Base-by-base conservation (phyloP, 2,888 invertebrate species). In the Eueremaeus valkanovi region DNA sequence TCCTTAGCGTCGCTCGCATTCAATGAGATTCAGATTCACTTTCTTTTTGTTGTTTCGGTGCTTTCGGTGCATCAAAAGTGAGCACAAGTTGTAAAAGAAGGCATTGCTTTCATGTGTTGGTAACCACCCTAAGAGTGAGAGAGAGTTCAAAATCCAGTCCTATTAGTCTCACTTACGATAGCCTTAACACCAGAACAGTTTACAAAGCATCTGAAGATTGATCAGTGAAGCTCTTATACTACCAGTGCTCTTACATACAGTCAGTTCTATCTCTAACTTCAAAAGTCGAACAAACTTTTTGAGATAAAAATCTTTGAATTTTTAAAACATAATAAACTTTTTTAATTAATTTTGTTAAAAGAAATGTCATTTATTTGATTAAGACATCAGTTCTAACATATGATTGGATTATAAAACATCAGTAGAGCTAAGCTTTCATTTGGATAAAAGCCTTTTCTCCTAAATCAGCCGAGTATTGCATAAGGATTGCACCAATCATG, bases 11-110 rank as follows among this genome's bases (percentile, higher is more conserved):
- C 11, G 5, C 36, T 36, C 36, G 5, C 36, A n/a, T 45, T 45
- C 11, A 45, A 45, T 45, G 45, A 18, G 18, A 45, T 16, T 45
- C 16, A 45, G 45, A 45, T 45, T 45, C 45, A 31, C 61, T 31
- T 31, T 61, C 29, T 61, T n/a, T n/a, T n/a, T n/a, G 13, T 61
- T 61, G 61, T 61, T 61, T 61, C 61, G 61, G 61, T 61, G 61
- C 61, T 61, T 61, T 61, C 61, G 61, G 61, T 61, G 61, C 61
- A 11, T 61, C 61, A 61, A 61, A 61, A 61, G 27, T 24, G 6
- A 55, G 61, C 61, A 31, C 21, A 61, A 61, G 61, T 61, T 61
- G 61, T 61, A 61, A 66, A 66, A 66, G 66, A 36, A 66, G 66
- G 66, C 66, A 66, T 66, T 36, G 36, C 31, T 61, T 66, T 5